Base-by-base conservation (phyloP, 1,140 invertebrate species). In the Oryctes rhinoceros region DNA sequence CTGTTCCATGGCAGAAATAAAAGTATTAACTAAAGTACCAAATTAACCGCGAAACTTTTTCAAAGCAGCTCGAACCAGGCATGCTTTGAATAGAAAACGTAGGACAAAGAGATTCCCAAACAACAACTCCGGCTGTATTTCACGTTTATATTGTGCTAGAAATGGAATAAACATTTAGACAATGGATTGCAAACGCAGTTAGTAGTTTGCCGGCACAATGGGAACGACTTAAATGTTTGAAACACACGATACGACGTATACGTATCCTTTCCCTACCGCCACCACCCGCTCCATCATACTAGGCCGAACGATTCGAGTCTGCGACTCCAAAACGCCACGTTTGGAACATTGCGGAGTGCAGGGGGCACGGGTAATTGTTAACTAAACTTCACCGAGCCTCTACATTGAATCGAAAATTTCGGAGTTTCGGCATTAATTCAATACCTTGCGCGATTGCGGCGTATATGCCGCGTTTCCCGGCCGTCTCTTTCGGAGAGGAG, bases 101-200 rank as follows among this genome's bases (percentile, higher is more conserved):
- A 11, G 53, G 18, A 59, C 53, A 59, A 59, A 59, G 53, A 18
- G 53, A 59, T 59, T 13, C 53, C 53, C 53, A 15, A 59, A 59
- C 53, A 59, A 59, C 53, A 59, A 59, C 53, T 59, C 53, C 53
- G 53, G 53, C 53, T 15, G 18, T 59, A 59, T 59, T 59, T 59
- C 53, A 59, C 13, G 53, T 59, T 59, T 59, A 59, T 59, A 59
- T 59, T 59, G 53, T 59, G 15, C 53, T 18, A 59, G 53, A 18
- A 59, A 59, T 59, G 53, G 53, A 59, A 59, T 59, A 59, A 59
- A 59, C 53, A 59, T 59, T 59, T 59, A 59, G 53, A 59, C 53
- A 59, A 59, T 59, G 53, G 53, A 59, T 59, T 59, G 53, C 53
- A 59, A 59, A 59, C 53, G 53, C 53, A 59, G 53, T 59, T 59